Evolutionary conservation across 1,140 invertebrate genomes (phyloP), one percentile per base, ranked within the genome.

Genomic region (Anastatus disparis): DNA sequence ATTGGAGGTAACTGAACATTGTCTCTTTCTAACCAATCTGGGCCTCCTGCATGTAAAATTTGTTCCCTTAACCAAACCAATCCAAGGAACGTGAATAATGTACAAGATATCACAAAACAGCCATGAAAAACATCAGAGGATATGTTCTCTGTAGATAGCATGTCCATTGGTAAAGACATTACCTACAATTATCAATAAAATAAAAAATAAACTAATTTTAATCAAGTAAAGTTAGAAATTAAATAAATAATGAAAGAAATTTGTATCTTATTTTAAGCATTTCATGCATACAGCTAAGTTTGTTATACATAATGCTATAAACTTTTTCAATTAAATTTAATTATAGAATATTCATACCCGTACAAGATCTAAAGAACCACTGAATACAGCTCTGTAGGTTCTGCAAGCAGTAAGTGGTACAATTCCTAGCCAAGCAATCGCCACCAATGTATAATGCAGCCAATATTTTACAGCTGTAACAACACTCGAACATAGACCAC

Each of bases 31-130:
- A 97, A 87, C 96, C 96, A 98, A 73, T 98, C 96, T 0, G 96
- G 96, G 6, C 95, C 97, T 38, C 97, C 97, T 9, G 97, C 97
- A 84, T 98, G 95, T 71, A 99, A 89, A 74, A 99, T 99, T 85
- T 99, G 98, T 85, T 99, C 98, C 71, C 97, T 85, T 15, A 99
- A 86, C 97, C 97, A 99, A 0, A 99, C 95, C 2, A 98, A 83
- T 56, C 96, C 96, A 76, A 99, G 97, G 79, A 99, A 99, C 2
- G 96, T 95, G 82, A 98, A 95, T 29, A 99, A 85, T 2, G 98
- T 99, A 81, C 97, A 98, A 1, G 94, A 95, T 9, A 99, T 96
- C 31, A 99, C 97, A 86, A 98, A 95, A 82, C 94, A 97, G 3
- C 98, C 98, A 76, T 97, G 95, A 82, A 98, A 95, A 68, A 96